These are phyloP conservation scores for Rhagonycha lutea DNA, from an alignment of 2,888 invertebrate genomes.

Conservation along the genomic window DNA sequence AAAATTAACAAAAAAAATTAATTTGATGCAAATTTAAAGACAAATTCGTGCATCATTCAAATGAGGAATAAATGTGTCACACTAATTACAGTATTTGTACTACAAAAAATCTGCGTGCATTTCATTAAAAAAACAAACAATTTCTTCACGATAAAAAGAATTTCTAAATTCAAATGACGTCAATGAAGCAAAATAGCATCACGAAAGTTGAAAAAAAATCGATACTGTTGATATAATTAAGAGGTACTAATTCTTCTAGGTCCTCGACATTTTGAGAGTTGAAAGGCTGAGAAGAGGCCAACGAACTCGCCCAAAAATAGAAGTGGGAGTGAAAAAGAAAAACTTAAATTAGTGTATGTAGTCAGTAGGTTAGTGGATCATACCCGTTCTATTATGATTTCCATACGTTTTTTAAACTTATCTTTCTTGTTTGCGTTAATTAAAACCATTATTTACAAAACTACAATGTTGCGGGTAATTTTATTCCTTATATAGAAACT, in stretches of 20 bases:
- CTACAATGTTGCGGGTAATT: not conserved
- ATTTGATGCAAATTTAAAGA: not conserved
- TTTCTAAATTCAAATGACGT: not conserved
- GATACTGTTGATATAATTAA: not conserved
- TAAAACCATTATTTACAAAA: not conserved
- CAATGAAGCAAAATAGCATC: not conserved
- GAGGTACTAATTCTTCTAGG: not conserved
- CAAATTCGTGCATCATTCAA: not conserved
- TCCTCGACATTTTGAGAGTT: slow-evolving; percentile 12
- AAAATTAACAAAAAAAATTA: not conserved
- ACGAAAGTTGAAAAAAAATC: not conserved
- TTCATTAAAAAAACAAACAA: not conserved
- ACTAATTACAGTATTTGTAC: not conserved
- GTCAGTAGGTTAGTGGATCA: slow-evolving; percentile 39
- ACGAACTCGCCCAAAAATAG: slow-evolving; percentile 32
- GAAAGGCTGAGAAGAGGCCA: slow-evolving; percentile 32
- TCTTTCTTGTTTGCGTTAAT: slow-evolving; percentile 16
- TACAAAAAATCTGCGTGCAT: not conserved
- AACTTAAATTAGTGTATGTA: slow-evolving; percentile 36
- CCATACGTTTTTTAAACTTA: slow-evolving; percentile 33
- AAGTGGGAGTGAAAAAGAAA: slow-evolving; percentile 36
- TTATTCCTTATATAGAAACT: not conserved
- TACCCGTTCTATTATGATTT: slow-evolving; percentile 35
- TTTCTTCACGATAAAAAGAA: not conserved
- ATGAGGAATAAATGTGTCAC: not conserved